Evolutionary conservation across 2,797 vertebrate genomes (phyloP).

Genomic region (Threskiornis aethiopicus): DNA sequence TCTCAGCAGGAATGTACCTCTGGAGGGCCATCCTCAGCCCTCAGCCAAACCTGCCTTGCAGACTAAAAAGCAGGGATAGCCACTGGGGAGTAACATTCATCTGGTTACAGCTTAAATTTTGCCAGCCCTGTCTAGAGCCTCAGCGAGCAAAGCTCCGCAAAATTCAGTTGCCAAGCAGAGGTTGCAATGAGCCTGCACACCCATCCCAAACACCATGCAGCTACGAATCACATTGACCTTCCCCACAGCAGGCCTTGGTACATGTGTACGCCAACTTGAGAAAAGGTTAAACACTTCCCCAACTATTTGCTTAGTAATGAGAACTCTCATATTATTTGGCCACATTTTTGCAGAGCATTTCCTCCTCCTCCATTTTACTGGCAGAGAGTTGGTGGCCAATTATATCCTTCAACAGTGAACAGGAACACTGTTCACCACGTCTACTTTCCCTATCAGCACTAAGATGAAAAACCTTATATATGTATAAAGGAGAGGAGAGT

Average conservation of each 20-base stretch:
- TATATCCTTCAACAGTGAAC: neutral
- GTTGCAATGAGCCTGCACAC: neutral
- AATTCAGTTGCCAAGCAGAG: neutral
- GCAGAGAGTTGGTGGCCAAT: neutral
- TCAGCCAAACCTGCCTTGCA: neutral
- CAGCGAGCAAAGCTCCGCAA: neutral
- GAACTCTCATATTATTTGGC: neutral
- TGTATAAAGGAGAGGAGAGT: neutral
- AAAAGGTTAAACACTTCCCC: neutral
- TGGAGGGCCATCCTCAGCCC: neutral
- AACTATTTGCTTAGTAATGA: neutral
- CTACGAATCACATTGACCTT: rapidly evolving
- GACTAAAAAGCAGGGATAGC: neutral
- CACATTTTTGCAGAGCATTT: neutral
- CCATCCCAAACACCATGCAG: neutral
- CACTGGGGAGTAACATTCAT: neutral
- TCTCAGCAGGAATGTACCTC: neutral
- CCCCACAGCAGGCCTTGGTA: neutral
- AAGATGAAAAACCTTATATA: neutral
- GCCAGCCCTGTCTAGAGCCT: neutral
- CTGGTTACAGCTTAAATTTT: neutral
- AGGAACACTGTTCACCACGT: neutral
- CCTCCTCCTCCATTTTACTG: neutral
- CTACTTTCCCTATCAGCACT: neutral
- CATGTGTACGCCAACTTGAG: rapidly evolving